Evolutionary conservation across 2,113 vertebrate species (phyloP).

Genomic region (Grammomys surdaster): DNA sequence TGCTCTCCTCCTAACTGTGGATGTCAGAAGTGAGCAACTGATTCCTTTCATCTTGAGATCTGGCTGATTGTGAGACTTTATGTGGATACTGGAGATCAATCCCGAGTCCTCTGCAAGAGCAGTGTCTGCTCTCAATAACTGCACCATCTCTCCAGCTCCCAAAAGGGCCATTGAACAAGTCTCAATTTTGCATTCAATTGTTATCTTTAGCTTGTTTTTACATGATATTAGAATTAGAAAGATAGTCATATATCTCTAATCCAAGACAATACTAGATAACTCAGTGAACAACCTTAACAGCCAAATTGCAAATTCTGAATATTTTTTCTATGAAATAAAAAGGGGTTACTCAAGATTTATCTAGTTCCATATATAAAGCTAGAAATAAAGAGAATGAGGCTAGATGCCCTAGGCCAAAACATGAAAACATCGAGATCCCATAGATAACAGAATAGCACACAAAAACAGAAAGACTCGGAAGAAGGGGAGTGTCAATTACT

Average conservation of each 20-base stretch:
- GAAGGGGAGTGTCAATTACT: background rate
- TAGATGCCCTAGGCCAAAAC: background rate
- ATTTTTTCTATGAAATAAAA: background rate
- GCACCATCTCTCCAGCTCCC: background rate
- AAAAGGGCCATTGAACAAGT: background rate
- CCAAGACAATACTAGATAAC: background rate
- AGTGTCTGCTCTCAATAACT: background rate
- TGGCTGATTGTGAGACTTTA: background rate
- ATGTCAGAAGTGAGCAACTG: background rate
- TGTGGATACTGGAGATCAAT: background rate
- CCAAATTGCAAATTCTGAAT: background rate
- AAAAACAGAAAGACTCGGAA: background rate
- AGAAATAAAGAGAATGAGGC: background rate
- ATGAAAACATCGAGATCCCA: background rate
- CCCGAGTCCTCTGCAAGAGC: background rate
- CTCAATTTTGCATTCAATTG: background rate
- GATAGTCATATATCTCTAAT: background rate
- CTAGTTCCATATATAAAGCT: background rate
- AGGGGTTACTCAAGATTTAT: background rate
- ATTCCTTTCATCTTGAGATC: background rate
- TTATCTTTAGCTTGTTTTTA: background rate
- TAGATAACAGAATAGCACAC: background rate
- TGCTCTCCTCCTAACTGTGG: background rate
- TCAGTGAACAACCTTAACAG: rapidly evolving
- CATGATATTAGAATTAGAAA: background rate